Base-by-base conservation (phyloP, 2,888 invertebrate genomes). In the Temnothorax ravouxi region DNA sequence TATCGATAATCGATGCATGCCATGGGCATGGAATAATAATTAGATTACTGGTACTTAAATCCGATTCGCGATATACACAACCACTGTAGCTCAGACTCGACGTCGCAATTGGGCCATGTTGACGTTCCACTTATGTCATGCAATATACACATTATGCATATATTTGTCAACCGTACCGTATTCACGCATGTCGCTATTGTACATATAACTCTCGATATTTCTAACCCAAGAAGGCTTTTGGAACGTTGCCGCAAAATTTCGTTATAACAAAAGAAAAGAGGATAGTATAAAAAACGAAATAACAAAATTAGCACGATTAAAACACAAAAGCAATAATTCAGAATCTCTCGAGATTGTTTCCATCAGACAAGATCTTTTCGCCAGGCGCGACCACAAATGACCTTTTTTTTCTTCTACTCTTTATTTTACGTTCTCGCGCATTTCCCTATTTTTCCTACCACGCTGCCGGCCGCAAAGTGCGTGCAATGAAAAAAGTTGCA, bases 371-470 rank as follows among this genome's bases (percentile, higher is more conserved):
- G 21, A 64, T 15, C n/a, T 34, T 29, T n/a, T 59, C 72, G 8
- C 25, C 59, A 13, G n/a, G 52, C 25, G 56, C 38, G 61, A n/a
- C 59, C 25, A 47, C 11, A 25, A 84, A 82, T 38, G 11, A 50
- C 11, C 9, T n/a, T 69, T 84, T 74, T 84, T 83, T 86, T 75
- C 56, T 54, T 29, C 25, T 29, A 21, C 64, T 41, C 41, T 87
- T 88, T 88, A 86, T 88, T 84, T 74, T 41, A 25, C 61, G 67
- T 59, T 41, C 18, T 18, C 52, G 84, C 52, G 84, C 61, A 21
- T 76, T 34, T 18, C 50, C 52, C 50, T 52, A 59, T 71, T 72
- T 80, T 44, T 34, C n/a, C 29, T 47, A 72, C 75, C 29, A 62
- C 64, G 76, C 29, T 69, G 62, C 71, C 56, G 61, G 64, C 83